phyloP scores from a whole-genome alignment of 2,888 invertebrate genomes.

The Ophraella communa region DNA sequence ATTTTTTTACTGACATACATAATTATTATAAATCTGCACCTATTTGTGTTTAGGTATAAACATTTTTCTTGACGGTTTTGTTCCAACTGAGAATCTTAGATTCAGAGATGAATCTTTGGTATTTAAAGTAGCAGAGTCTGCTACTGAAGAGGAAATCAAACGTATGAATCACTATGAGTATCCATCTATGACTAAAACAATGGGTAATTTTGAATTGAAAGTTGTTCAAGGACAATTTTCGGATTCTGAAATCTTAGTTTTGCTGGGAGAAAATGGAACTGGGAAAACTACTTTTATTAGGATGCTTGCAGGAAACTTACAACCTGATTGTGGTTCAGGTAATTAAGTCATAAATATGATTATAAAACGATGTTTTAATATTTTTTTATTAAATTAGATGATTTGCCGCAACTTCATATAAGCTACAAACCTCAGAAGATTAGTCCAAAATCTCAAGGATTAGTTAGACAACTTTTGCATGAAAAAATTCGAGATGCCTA shows the following conservation, averaged over 20 bases:
- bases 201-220: constrained; percentile 78
- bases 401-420: constrained; percentile 90
- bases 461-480: constrained; percentile 90
- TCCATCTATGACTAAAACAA: constrained; percentile 87
- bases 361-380: neutral
- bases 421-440: constrained; percentile 99
- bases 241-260: constrained; percentile 97
- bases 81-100: constrained; percentile 98
- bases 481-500: constrained; percentile 98
- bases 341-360: constrained; percentile 35
- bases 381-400: no score
- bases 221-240: constrained; percentile 95
- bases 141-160: constrained; percentile 96
- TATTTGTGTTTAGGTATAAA: constrained; percentile 79
- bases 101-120: constrained; percentile 96
- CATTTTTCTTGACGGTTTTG: constrained; percentile 98
- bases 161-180: constrained; percentile 97
- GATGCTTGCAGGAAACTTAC: constrained; percentile 95
- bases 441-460: constrained; percentile 94
- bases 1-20: no score
- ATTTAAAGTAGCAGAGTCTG: constrained; percentile 98
- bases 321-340: constrained; percentile 83
- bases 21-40: no score
- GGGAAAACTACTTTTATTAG: constrained; percentile 99
- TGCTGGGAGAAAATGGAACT: constrained; percentile 97